These are phyloP conservation scores for Tokudaia tokunoshimensis DNA, from an alignment of 2,797 vertebrate genomes.

Conservation along the genomic window DNA sequence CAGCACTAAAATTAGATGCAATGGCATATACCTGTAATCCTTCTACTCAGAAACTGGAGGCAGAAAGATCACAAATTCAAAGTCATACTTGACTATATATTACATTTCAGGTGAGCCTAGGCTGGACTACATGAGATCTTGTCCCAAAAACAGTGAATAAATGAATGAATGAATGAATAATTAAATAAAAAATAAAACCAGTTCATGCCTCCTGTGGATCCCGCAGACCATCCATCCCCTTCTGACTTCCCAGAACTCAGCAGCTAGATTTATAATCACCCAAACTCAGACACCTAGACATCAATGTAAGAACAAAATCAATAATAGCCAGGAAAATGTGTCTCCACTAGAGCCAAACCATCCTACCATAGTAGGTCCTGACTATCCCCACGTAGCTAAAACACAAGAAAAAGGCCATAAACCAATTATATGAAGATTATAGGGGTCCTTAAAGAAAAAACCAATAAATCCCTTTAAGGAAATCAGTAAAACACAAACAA, in stretches of 20 bases:
- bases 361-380: not conserved
- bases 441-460: not conserved
- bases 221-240: not conserved
- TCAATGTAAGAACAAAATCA: not conserved
- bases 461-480: not conserved
- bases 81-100: not conserved
- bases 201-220: not conserved
- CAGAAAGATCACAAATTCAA: not conserved
- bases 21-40: not conserved
- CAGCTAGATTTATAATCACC: not conserved
- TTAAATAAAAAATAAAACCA: not conserved
- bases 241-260: not conserved
- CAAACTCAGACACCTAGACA: not conserved
- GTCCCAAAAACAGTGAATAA: not conserved
- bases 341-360: not conserved
- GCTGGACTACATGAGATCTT: not conserved
- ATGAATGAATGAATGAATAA: not conserved
- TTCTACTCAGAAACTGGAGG: not conserved
- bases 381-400: not conserved
- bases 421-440: not conserved
- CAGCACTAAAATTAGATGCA: not conserved
- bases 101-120: not conserved
- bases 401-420: not conserved
- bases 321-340: not conserved
- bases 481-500: not conserved